phyloP scores from a whole-genome alignment of 2,888 invertebrate genomes.

The Leptinotarsa haldemani region DNA sequence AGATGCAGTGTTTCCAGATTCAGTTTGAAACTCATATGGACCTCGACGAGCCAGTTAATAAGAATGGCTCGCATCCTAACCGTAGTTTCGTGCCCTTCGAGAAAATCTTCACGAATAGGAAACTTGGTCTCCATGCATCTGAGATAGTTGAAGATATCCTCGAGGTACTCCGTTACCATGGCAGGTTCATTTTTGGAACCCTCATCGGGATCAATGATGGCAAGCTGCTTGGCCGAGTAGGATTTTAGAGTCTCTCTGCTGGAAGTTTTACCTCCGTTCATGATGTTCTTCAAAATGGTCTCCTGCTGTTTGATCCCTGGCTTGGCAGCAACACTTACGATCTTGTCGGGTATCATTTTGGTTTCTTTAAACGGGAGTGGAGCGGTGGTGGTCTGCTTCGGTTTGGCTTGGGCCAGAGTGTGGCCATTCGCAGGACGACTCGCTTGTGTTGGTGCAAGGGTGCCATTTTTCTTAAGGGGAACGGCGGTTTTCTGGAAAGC shows the following conservation, averaged over 20 bases:
- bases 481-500: conserved; percentile 23
- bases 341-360: conserved; percentile 34
- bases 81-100: conserved; percentile 79
- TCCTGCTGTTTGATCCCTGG: conserved; percentile 38
- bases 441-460: conserved; percentile 17
- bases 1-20: conserved; percentile 91
- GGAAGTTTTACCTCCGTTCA: conserved; percentile 25
- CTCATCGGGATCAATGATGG: conserved; percentile 52
- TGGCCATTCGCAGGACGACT: conserved; percentile 22
- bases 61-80: conserved; percentile 89
- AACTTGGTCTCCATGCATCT: conserved; percentile 78
- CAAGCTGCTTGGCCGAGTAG: conserved; percentile 34
- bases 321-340: conserved; percentile 17
- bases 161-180: conserved; percentile 85
- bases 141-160: conserved; percentile 90
- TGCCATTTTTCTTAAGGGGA: conserved; percentile 32
- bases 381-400: background rate
- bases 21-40: conserved; percentile 87
- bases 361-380: conserved; percentile 29
- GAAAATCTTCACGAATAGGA: conserved; percentile 74
- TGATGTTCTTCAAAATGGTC: conserved; percentile 32
- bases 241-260: conserved; percentile 31
- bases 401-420: background rate
- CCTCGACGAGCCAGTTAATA: conserved; percentile 94
- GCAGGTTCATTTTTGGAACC: conserved; percentile 79